phyloP scores from a whole-genome alignment of 30 jellyfish, hydroid and myxozoan genomes.

The Chrysaora quinquecirrha region DNA sequence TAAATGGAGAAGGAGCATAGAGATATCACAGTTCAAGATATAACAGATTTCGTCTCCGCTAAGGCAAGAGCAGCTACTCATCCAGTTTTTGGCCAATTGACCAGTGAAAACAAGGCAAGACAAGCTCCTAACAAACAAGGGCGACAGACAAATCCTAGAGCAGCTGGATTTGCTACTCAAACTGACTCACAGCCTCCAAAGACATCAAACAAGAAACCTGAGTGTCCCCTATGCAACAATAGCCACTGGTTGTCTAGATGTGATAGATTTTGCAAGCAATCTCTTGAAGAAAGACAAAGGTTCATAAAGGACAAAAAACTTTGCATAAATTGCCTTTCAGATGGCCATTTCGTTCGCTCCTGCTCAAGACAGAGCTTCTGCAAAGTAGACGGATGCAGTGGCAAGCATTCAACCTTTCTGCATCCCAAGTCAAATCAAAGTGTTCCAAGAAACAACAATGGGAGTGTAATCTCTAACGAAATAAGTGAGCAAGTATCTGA shows the following conservation, averaged over 20 bases:
- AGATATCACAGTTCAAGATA: constrained; percentile 12
- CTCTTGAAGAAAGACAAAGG: constrained; percentile 10
- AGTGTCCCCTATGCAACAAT: constrained; percentile 11
- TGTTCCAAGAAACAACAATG: background rate
- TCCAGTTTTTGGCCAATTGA: constrained; percentile 1
- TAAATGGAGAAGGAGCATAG: background rate
- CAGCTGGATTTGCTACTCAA: background rate
- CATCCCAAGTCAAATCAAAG: constrained; percentile 8
- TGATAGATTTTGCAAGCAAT: background rate
- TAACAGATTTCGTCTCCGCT: background rate
- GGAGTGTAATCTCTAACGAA: background rate
- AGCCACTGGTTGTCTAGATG: constrained; percentile 20
- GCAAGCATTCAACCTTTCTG: constrained; percentile 25
- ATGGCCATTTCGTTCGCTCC: constrained; percentile 6
- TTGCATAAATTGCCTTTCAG: constrained; percentile 16
- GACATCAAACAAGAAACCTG: background rate
- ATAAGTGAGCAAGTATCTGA: too few species aligned
- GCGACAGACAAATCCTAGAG: constrained; percentile 2
- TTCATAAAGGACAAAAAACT: constrained; percentile 10
- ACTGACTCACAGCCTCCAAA: background rate
- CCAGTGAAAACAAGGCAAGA: background rate
- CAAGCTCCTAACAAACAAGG: background rate
- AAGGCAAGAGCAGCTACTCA: constrained; percentile 25
- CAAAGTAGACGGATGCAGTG: constrained; percentile 20
- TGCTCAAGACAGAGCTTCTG: constrained; percentile 14